These are phyloP conservation scores for Oncorhynchus clarkii DNA, from an alignment of 2,113 vertebrate genomes.

Conservation along the genomic window DNA sequence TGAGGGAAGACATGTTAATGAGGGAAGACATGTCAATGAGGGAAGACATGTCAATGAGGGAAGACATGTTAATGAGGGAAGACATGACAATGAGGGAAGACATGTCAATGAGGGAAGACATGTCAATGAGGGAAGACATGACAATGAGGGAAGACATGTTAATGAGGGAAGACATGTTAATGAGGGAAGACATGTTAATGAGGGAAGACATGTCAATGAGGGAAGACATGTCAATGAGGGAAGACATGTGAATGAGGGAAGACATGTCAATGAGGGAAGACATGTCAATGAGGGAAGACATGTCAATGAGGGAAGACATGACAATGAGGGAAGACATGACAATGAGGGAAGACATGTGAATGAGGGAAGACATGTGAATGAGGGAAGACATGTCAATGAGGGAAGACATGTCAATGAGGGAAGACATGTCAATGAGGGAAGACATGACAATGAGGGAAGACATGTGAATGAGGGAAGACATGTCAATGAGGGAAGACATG, in stretches of 20 bases:
- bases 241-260: neutral
- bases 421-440: neutral
- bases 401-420: constrained; percentile 53
- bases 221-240: constrained; percentile 38
- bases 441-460: constrained; percentile 49
- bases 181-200: too few species aligned
- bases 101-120: too few species aligned
- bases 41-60: too few species aligned
- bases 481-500: constrained; percentile 35
- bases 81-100: too few species aligned
- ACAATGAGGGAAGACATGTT: too few species aligned
- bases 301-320: constrained; percentile 35
- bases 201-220: too few species aligned
- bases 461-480: constrained; percentile 30
- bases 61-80: too few species aligned
- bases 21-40: too few species aligned
- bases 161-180: too few species aligned
- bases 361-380: constrained; percentile 28
- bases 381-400: constrained; percentile 36
- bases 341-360: constrained; percentile 34
- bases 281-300: constrained; percentile 29
- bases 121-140: too few species aligned
- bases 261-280: constrained; percentile 50
- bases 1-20: too few species aligned
- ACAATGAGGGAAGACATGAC: constrained; percentile 27